phyloP scores from a whole-genome alignment of 2,113 vertebrate genomes.

The Hemichromis elongatus region DNA sequence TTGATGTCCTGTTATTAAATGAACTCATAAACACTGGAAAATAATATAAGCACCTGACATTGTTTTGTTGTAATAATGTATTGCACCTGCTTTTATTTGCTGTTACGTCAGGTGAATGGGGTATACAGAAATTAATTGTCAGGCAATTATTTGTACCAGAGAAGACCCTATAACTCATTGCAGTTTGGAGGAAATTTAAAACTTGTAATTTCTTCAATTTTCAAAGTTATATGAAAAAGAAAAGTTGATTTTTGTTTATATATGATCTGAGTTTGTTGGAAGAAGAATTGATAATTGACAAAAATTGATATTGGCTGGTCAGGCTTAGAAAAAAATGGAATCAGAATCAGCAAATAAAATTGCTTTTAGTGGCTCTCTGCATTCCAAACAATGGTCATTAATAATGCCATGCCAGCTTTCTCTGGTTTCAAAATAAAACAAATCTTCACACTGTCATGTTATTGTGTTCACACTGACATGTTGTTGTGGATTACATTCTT shows the following conservation, averaged over 20 bases:
- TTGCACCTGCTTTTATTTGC: background rate
- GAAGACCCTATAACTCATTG: background rate
- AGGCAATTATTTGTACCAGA: background rate
- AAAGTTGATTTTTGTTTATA: background rate
- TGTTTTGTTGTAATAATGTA: background rate
- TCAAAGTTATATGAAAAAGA: background rate
- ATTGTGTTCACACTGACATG: background rate
- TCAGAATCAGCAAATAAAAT: background rate
- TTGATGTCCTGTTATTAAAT: background rate
- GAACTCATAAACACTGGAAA: background rate
- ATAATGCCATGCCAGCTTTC: background rate
- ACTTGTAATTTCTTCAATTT: background rate
- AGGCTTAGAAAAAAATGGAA: background rate
- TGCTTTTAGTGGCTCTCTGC: accelerated
- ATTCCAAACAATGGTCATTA: background rate
- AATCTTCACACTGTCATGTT: background rate
- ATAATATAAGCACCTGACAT: background rate
- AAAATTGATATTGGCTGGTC: accelerated
- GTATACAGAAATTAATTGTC: background rate
- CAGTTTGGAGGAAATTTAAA: background rate
- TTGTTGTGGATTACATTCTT: background rate
- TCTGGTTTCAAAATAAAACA: background rate
- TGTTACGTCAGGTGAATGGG: background rate
- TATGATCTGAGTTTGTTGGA: background rate
- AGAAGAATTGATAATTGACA: background rate